A percentile compares a stretch with the other conserved stretches of the same genome.
These are phyloP conservation scores for Cepaea hortensis DNA, from an alignment of 2,888 invertebrate species.

Conservation along the genomic window DNA sequence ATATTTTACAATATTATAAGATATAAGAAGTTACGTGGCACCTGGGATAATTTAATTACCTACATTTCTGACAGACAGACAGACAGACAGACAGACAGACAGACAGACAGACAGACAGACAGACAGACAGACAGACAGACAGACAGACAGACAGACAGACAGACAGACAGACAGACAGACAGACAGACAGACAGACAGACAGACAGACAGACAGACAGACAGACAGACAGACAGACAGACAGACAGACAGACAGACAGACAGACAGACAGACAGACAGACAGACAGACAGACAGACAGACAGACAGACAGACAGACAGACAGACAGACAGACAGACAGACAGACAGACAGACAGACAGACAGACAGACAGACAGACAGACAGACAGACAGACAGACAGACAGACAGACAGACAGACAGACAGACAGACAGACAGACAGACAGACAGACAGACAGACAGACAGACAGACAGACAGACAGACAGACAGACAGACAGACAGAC, in stretches of 20 bases:
- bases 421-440: background rate
- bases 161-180: slow-evolving; percentile 12
- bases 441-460: background rate
- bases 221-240: slow-evolving; percentile 12
- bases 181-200: background rate
- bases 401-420: background rate
- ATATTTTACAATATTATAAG: no score
- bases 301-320: background rate
- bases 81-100: background rate
- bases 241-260: slow-evolving; percentile 12
- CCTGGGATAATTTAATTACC: no score
- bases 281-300: background rate
- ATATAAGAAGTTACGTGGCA: no score
- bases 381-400: slow-evolving; percentile 12
- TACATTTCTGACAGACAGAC: no score
- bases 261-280: background rate
- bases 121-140: slow-evolving; percentile 9
- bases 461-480: background rate
- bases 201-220: slow-evolving; percentile 5
- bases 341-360: slow-evolving; percentile 9
- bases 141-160: slow-evolving; percentile 12
- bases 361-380: slow-evolving; percentile 12
- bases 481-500: slow-evolving; percentile 12
- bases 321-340: background rate
- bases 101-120: background rate